Evolutionary conservation across 2,113 vertebrate species (phyloP).

Genomic region (Rhinoptilus africanus): DNA sequence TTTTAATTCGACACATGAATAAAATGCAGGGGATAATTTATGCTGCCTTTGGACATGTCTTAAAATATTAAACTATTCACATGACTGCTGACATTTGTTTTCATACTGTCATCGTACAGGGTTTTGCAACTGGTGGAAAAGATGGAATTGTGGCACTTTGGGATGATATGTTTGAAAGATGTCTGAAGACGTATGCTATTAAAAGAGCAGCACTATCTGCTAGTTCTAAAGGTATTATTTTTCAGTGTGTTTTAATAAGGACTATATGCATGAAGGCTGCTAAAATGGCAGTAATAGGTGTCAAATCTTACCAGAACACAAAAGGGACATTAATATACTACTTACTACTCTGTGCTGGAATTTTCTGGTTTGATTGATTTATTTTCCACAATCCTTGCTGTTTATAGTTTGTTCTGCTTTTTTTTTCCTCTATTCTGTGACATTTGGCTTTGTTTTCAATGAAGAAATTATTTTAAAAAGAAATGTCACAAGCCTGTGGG

Average conservation of each 20-base stretch:
- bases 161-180: slow-evolving; percentile 98
- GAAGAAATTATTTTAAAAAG: neutral
- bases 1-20: neutral
- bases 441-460: neutral
- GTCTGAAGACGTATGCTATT: slow-evolving; percentile 96
- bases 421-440: neutral
- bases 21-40: neutral
- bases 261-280: neutral
- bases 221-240: slow-evolving; percentile 89
- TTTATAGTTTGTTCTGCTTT: neutral
- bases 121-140: slow-evolving; percentile 96
- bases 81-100: neutral
- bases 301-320: neutral
- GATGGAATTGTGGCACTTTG: slow-evolving; percentile 96
- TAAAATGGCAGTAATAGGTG: neutral
- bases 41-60: neutral
- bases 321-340: neutral
- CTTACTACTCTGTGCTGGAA: neutral
- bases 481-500: neutral
- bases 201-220: slow-evolving; percentile 90
- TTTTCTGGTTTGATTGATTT: neutral
- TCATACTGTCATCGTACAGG: slow-evolving; percentile 71
- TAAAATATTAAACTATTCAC: neutral
- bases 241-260: neutral
- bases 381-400: neutral